Conservation (phyloP, 2,113 vertebrate species). For the Cisticola juncidis region DNA sequence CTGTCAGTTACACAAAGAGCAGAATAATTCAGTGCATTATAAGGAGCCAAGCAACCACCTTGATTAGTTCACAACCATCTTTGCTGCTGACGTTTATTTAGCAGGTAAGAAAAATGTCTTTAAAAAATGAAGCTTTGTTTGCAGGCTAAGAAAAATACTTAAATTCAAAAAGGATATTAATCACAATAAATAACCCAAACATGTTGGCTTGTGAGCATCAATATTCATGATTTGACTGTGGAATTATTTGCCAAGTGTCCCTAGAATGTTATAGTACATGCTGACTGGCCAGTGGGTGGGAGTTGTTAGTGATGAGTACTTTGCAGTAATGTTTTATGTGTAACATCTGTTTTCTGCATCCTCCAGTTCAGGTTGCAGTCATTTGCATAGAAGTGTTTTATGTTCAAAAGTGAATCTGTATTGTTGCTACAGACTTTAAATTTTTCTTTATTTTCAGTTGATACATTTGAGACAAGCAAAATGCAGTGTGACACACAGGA, state of each 20-base stretch:
- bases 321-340: conserved; percentile 34
- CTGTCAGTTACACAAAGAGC: neutral
- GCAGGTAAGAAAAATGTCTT: neutral
- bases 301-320: conserved; percentile 31
- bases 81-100: neutral
- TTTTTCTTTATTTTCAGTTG: neutral
- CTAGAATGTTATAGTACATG: conserved; percentile 5
- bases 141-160: neutral
- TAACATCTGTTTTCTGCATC: conserved; percentile 46
- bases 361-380: conserved; percentile 18
- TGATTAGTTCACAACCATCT: neutral
- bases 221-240: conserved; percentile 25
- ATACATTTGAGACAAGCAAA: neutral
- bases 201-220: conserved; percentile 12
- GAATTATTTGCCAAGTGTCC: conserved; percentile 33
- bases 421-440: neutral
- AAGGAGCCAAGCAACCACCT: neutral
- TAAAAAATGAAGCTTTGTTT: neutral
- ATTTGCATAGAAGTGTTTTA: neutral
- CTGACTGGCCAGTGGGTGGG: conserved; percentile 47
- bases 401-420: neutral
- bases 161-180: neutral
- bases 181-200: conserved; percentile 30
- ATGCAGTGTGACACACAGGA: neutral
- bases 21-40: neutral